Evolutionary conservation across 2,888 invertebrate genomes (phyloP), one percentile per base, ranked within the genome.

Genomic region (Stenodema calcarata): DNA sequence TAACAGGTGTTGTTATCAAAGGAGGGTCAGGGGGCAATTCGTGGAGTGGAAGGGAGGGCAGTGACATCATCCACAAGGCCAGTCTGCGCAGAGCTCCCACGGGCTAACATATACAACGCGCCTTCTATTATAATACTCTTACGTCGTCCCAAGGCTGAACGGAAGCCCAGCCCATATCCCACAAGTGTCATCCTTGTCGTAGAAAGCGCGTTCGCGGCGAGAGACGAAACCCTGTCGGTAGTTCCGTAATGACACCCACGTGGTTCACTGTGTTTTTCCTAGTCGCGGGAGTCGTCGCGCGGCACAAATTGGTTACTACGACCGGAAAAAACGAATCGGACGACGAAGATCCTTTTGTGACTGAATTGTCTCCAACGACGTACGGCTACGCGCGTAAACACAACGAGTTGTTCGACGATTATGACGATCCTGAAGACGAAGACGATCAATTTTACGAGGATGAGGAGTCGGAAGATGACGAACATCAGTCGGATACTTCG

Each of bases 341-440:
- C 14, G 12, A 27, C 14, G 44, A 42, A 18, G 44, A 78, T 23
- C 44, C 78, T 11, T 44, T 23, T 0, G 16, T 18, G 44, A 78
- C 78, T 7, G 44, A 44, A 42, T 12, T 44, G 14, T 11, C 42
- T n/a, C 18, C 47, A 23, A 44, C 78, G 44, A 44, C 44, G 78
- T 30, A 75, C 41, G 41, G 30, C n/a, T 75, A 41, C 73, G 41
- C 16, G 41, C 30, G 16, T 1, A 35, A 35, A 35, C 18, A 35
- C 35, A 28, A 75, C 30, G 73, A 75, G 7, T 6, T n/a, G 14
- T 12, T 44, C 41, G 82, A 82, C 12, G 28, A 82, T 42, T 30
- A 82, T 35, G 82, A 82, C 69, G 82, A 82, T 12, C 35, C 69
- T 30, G 80, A 80, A 18, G 30, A 80, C 35, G 54, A 54, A n/a